Percentiles rank a stretch among this genome's conserved stretches.
Conservation (phyloP, 1,140 invertebrate genomes). For the Drosophila ercepeae region DNA sequence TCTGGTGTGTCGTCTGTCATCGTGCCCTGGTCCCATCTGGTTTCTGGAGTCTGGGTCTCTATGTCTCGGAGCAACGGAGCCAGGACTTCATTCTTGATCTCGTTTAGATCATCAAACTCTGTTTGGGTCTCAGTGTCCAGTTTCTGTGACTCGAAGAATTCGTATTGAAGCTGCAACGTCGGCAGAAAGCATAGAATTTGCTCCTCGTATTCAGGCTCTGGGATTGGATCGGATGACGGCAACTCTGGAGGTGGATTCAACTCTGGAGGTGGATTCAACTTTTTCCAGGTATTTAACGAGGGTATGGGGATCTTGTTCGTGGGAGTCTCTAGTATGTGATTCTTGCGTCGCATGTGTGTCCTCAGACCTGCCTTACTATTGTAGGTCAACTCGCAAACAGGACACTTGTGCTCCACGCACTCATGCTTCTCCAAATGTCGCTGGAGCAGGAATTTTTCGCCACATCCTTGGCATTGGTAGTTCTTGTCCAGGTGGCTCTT, state of each 20-base stretch:
- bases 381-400: conserved; percentile 55
- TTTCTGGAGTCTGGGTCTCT: conserved; percentile 60
- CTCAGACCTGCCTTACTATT: conserved; percentile 52
- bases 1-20: conserved; percentile 52
- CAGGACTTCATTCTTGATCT: conserved; percentile 57
- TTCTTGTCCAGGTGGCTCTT: conserved; percentile 87
- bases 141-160: conserved; percentile 27
- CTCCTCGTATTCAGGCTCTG: neutral
- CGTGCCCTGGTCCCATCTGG: conserved; percentile 43
- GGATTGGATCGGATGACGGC: neutral
- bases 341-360: conserved; percentile 66
- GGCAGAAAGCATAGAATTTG: conserved; percentile 30
- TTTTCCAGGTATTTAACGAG: conserved; percentile 25
- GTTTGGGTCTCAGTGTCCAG: conserved; percentile 69
- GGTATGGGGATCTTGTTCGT: conserved; percentile 41
- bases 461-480: conserved; percentile 85
- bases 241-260: neutral
- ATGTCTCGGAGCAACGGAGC: conserved; percentile 55
- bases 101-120: conserved; percentile 46
- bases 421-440: conserved; percentile 84
- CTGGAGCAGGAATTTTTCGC: conserved; percentile 86
- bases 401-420: conserved; percentile 84
- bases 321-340: conserved; percentile 20
- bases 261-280: conserved; percentile 14
- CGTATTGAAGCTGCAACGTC: conserved; percentile 37